Evolutionary conservation across 2,113 vertebrate species (phyloP).

Genomic region (Cyanistes caeruleus): DNA sequence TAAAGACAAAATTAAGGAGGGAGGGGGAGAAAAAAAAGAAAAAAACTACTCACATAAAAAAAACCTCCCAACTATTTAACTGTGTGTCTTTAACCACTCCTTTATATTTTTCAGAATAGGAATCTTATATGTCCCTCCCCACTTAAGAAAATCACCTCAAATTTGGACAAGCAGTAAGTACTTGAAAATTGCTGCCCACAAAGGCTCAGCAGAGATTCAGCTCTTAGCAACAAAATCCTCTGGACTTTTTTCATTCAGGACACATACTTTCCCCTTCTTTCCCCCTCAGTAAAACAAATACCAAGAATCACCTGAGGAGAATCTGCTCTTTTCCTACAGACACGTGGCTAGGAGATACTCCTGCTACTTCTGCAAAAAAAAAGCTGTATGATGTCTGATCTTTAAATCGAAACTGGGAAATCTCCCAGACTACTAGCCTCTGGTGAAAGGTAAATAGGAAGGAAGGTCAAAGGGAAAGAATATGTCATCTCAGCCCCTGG

Average conservation of each 20-base stretch:
- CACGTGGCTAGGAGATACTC: not conserved
- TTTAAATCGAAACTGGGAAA: not conserved
- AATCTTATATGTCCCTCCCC: not conserved
- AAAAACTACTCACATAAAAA: not conserved
- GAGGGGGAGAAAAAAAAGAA: not conserved
- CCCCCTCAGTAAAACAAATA: not conserved
- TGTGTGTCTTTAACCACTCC: not conserved
- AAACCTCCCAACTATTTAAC: not conserved
- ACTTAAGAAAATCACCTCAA: not conserved
- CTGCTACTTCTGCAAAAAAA: not conserved
- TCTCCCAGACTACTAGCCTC: not conserved
- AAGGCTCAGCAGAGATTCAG: not conserved
- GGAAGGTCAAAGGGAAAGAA: not conserved
- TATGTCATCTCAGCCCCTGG: not conserved
- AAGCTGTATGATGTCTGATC: accelerated
- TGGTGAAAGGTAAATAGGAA: not conserved
- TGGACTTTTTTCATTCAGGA: not conserved
- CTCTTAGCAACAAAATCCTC: not conserved
- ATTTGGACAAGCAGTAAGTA: not conserved
- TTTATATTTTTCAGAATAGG: not conserved
- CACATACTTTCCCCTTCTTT: not conserved
- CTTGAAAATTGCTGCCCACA: not conserved
- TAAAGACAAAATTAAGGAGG: not conserved
- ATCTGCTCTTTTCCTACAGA: not conserved
- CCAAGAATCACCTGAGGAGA: not conserved